A percentile compares a stretch with the other conserved stretches of the same genome.
phyloP scores from a whole-genome alignment of 2,113 vertebrate species.

The Rhinolophus sinicus region DNA sequence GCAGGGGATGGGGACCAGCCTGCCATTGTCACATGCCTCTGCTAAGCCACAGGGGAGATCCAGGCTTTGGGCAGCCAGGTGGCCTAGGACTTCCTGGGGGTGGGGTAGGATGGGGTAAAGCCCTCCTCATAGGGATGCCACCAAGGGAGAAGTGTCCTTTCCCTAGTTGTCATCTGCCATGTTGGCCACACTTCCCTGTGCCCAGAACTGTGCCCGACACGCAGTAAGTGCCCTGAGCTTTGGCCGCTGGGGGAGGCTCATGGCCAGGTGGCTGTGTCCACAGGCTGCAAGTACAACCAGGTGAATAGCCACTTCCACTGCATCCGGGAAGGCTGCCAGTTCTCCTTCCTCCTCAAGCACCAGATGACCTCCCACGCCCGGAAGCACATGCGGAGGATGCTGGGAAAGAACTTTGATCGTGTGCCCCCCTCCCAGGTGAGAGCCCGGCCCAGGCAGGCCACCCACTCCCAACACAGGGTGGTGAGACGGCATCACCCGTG shows the following conservation, averaged over 20 bases:
- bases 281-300: conserved; percentile 99
- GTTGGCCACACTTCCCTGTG: fast-evolving
- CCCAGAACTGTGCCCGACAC: neutral
- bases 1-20: neutral
- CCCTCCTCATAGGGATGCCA: neutral
- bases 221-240: fast-evolving
- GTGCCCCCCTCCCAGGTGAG: conserved; percentile 95
- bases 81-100: neutral
- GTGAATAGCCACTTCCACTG: conserved; percentile 99
- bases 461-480: fast-evolving
- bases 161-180: neutral
- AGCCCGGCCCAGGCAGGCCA: fast-evolving
- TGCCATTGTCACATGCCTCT: neutral
- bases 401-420: conserved; percentile 98
- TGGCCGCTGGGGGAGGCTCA: neutral
- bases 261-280: neutral
- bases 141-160: fast-evolving
- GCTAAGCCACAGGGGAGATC: neutral
- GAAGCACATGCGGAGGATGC: conserved; percentile 99
- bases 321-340: conserved; percentile 98
- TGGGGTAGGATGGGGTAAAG: no score
- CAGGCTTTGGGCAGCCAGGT: neutral
- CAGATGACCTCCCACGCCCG: conserved; percentile 99
- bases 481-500: fast-evolving
- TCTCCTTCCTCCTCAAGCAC: conserved; percentile 99